Percentiles rank a stretch among this genome's conserved stretches.
Evolutionary conservation across 2,113 vertebrate genomes (phyloP).

Genomic region (Phrynocephalus versicolor): DNA sequence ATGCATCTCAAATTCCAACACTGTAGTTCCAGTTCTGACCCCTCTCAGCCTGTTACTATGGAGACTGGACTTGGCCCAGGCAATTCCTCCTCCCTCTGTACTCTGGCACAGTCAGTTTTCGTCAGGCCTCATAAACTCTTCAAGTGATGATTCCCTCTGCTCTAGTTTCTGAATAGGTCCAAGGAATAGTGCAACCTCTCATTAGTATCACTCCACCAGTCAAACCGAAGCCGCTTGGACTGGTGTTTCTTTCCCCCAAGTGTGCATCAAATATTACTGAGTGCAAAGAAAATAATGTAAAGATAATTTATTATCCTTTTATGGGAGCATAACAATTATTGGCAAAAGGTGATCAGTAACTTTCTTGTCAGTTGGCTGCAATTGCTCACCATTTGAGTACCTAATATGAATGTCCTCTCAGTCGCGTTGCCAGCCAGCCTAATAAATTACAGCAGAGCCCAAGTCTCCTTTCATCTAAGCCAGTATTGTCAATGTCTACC

Average conservation of each 20-base stretch:
- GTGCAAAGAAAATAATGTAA: constrained; percentile 76
- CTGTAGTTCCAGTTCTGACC: constrained; percentile 42
- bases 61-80: constrained; percentile 49
- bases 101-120: constrained; percentile 59
- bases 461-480: background rate
- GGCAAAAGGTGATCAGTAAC: constrained; percentile 71
- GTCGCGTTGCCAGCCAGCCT: constrained; percentile 43
- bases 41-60: constrained; percentile 26
- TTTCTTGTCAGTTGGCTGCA: constrained; percentile 57
- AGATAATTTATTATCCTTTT: constrained; percentile 74
- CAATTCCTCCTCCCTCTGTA: constrained; percentile 39
- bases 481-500: no score
- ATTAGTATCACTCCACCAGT: constrained; percentile 56
- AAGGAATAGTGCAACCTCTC: constrained; percentile 58
- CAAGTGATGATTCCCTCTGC: constrained; percentile 56
- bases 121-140: constrained; percentile 59
- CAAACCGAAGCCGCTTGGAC: background rate
- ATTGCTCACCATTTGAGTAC: constrained; percentile 55
- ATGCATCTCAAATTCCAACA: constrained; percentile 14
- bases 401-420: constrained; percentile 34
- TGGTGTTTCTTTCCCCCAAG: constrained; percentile 48
- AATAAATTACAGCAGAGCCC: constrained; percentile 50
- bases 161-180: constrained; percentile 51
- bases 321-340: constrained; percentile 57
- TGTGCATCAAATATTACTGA: constrained; percentile 76